Conservation (phyloP, 2,797 vertebrate species). For the Falco novaeseelandiae region DNA sequence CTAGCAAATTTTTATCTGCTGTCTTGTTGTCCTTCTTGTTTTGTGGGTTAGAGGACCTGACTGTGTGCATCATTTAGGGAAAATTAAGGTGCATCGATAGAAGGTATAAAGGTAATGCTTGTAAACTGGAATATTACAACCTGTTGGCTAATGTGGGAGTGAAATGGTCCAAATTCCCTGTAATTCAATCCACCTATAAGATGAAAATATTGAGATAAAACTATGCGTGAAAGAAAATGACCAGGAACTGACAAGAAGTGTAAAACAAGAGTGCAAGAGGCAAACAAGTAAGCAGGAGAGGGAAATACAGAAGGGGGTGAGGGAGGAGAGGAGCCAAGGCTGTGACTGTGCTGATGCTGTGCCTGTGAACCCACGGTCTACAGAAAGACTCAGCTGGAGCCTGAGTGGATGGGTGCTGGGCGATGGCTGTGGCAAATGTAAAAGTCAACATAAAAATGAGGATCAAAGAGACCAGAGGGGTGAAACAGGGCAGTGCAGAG, state of each 20-base stretch:
- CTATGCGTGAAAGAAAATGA: not conserved
- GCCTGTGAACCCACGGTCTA: fast-evolving
- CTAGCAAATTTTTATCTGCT: not conserved
- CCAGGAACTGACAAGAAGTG: not conserved
- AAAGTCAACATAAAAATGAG: not conserved
- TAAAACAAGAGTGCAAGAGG: not conserved
- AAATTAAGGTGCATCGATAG: not conserved
- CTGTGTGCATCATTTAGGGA: not conserved
- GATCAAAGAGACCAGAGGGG: not conserved
- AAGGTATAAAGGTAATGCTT: not conserved
- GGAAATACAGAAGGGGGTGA: not conserved
- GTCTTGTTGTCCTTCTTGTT: not conserved
- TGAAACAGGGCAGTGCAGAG: not conserved
- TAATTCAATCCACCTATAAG: not conserved
- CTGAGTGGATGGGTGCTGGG: not conserved
- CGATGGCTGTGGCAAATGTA: not conserved
- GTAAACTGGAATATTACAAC: not conserved
- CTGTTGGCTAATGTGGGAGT: not conserved
- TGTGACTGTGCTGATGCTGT: not conserved
- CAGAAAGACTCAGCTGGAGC: not conserved
- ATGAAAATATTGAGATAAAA: not conserved
- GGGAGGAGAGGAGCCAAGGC: not conserved
- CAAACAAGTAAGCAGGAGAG: fast-evolving
- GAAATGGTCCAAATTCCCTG: not conserved
- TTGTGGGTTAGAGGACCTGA: not conserved